A percentile compares a stretch with the other conserved stretches of the same genome.
Conservation (phyloP, 2,888 invertebrate genomes). For the Drosophila fulvimacula region DNA sequence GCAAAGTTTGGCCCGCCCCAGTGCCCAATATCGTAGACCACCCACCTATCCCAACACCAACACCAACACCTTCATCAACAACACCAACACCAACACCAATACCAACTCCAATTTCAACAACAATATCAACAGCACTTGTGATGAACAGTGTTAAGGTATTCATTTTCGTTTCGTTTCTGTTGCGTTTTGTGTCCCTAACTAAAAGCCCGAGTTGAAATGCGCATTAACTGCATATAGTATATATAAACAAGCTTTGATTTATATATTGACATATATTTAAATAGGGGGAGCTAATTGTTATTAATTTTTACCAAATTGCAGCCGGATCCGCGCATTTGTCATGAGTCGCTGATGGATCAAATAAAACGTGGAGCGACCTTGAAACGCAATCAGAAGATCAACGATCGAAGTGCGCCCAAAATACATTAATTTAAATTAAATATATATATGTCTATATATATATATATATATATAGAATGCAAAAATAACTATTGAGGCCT, state of each 20-base stretch:
- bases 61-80: slow-evolving; percentile 19
- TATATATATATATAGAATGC: slow-evolving; percentile 27
- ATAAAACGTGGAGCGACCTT: slow-evolving; percentile 94
- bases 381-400: slow-evolving; percentile 88
- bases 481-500: slow-evolving; percentile 58
- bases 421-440: slow-evolving; percentile 87
- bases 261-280: background rate
- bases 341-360: slow-evolving; percentile 97
- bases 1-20: slow-evolving; percentile 82
- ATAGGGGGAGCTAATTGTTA: background rate
- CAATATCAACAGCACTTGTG: slow-evolving; percentile 54
- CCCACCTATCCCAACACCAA: slow-evolving; percentile 67
- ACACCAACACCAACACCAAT: slow-evolving; percentile 32
- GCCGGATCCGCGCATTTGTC: slow-evolving; percentile 91
- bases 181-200: slow-evolving; percentile 36
- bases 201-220: slow-evolving; percentile 37
- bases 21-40: slow-evolving; percentile 82
- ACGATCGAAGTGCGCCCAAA: slow-evolving; percentile 94
- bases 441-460: slow-evolving; percentile 40
- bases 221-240: slow-evolving; percentile 44
- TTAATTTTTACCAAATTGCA: slow-evolving; percentile 80
- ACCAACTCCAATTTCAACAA: slow-evolving; percentile 12
- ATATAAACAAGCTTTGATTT: background rate
- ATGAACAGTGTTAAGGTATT: slow-evolving; percentile 82
- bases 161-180: slow-evolving; percentile 31